Evolutionary conservation across 2,797 vertebrate genomes (phyloP), one percentile per base, ranked within the genome.

Genomic region (Allobates femoralis): DNA sequence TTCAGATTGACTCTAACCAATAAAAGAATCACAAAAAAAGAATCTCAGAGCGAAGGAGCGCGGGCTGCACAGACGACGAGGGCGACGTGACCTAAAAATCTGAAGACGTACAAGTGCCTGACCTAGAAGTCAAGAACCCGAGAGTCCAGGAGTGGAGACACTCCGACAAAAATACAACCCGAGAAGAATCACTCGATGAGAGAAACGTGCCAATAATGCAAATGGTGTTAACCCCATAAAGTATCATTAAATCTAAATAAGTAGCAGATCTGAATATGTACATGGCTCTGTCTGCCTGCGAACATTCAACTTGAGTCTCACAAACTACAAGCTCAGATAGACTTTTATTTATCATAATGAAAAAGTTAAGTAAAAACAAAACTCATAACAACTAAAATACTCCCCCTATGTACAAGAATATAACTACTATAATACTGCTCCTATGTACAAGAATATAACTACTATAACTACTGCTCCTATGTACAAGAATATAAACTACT

Each of bases 111-210:
- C 30, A 73, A 82, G 51, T 69, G 51, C 5, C 32, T 82, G 50
- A 73, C n/a, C 80, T 82, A n/a, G 66, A 51, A 56, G 66, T 82
- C 64, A 82, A 71, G 66, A 73, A 58, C 51, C 66, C 80, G 56
- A 69, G 23, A 69, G 51, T 67, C 62, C 62, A 41, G 23, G 46
- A 55, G 51, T 32, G 46, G 30, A 15, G 32, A 32, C 80, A 82
- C 80, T 82, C 37, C 19, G 23, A 81, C 41, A 55, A 73, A 82
- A 56, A 82, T 56, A 71, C 80, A 56, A 37, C 11, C 14, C 2
- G 14, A 18, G 30, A 55, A 73, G 66, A 69, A 46, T 23, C 60
- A 51, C 28, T 81, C 12, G 15, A 67, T 32, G 28, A 11, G 37
- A 34, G 18, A 15, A 71, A 82, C 26, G 19, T 77, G 75, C 7